Conservation (phyloP, 2,797 vertebrate genomes). For the Cossypha dichroa region DNA sequence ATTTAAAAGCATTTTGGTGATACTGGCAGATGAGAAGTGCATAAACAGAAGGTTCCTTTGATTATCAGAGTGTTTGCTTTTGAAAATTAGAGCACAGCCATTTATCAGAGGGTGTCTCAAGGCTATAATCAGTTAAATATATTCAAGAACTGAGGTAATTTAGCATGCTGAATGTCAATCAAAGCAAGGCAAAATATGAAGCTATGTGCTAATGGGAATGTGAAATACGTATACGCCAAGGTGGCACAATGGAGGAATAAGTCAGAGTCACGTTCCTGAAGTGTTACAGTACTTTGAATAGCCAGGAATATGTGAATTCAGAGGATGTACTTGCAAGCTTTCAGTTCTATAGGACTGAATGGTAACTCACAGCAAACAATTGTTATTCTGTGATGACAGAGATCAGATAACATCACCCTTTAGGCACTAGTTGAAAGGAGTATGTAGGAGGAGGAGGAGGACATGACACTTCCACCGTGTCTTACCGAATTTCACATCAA, state of each 20-base stretch:
- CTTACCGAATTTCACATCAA: neutral
- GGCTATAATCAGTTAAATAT: conserved; percentile 68
- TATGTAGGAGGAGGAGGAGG: neutral
- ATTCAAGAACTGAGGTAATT: conserved; percentile 58
- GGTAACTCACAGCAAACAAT: neutral
- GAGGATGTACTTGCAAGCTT: neutral
- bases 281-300: neutral
- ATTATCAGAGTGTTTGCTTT: conserved; percentile 66
- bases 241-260: neutral
- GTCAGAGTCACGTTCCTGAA: neutral
- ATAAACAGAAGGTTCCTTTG: conserved; percentile 62
- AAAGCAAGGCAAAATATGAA: conserved; percentile 34
- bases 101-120: conserved; percentile 56
- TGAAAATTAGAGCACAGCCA: conserved; percentile 62
- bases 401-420: neutral
- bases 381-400: neutral
- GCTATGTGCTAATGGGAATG: conserved; percentile 9
- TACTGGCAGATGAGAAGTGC: conserved; percentile 30
- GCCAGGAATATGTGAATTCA: neutral
- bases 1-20: conserved; percentile 59
- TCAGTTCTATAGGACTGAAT: neutral
- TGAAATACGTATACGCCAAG: conserved; percentile 27
- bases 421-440: neutral
- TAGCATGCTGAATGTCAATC: conserved; percentile 50
- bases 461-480: accelerated